Evolutionary conservation across 2,888 invertebrate genomes (phyloP).

Genomic region (Dynastes grantii): DNA sequence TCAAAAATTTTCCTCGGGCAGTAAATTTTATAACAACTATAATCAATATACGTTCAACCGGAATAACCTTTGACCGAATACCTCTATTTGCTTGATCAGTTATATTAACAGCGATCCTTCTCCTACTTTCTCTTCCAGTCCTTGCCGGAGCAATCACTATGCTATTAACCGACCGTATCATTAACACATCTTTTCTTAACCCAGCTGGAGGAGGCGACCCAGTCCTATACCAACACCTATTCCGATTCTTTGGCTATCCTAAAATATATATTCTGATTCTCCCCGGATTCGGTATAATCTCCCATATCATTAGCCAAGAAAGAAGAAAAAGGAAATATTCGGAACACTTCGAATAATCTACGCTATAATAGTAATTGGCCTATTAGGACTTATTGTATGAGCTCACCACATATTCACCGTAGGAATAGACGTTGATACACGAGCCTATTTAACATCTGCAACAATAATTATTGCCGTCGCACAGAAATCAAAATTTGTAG

Average conservation of each 20-base stretch:
- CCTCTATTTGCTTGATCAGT: constrained; percentile 80
- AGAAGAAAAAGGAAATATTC: constrained; percentile 83
- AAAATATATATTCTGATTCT: constrained; percentile 78
- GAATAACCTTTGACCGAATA: constrained; percentile 68
- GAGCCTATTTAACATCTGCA: constrained; percentile 80
- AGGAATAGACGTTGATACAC: constrained; percentile 87
- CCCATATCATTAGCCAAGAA: constrained; percentile 81
- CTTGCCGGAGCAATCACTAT: too few species aligned
- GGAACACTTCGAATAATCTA: constrained; percentile 84
- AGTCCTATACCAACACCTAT: too few species aligned
- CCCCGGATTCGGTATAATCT: constrained; percentile 85
- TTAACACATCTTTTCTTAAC: too few species aligned
- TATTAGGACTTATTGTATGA: constrained; percentile 88
- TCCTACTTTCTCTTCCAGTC: too few species aligned
- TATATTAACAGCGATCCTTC: constrained; percentile 65
- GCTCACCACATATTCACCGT: constrained; percentile 90
- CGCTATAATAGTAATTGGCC: constrained; percentile 75
- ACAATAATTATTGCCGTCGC: too few species aligned
- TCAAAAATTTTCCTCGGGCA: too few species aligned
- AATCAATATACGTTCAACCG: constrained; percentile 79
- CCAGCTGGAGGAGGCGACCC: too few species aligned
- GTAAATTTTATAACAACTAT: constrained; percentile 87
- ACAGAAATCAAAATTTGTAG: too few species aligned
- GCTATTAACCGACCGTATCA: too few species aligned
- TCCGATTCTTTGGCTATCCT: too few species aligned